Base-by-base conservation (phyloP, 2,113 vertebrate species). In the Psophia crepitans region DNA sequence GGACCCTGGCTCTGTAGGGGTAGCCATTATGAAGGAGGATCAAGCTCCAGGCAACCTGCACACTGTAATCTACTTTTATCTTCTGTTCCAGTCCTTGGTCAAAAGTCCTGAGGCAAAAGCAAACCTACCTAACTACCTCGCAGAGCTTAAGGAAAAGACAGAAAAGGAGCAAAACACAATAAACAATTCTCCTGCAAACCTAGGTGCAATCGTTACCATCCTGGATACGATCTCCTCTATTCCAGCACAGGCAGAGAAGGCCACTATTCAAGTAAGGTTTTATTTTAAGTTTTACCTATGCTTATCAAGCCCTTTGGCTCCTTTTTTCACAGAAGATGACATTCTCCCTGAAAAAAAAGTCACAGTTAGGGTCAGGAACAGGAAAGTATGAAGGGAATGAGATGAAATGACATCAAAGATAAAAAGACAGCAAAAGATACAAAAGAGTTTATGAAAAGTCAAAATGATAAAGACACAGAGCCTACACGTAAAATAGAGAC, bases 81-180 rank as follows among this genome's bases (percentile, higher is more conserved):
- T 97, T 96, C 64, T 51, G 49, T 96, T 89, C 54, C 87, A 98
- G 98, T 39, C 88, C 64, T 96, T 98, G 96, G 60, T 96, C 81
- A 92, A 63, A 41, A 96, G 97, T 64, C 98, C 98, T 2, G 49
- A 66, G 0, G 64, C 92, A 88, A 91, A 90, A 43, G 16, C 35
- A 56, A 21, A 87, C 2, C 87, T 98, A 33, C 90, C 96, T 4
- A 1, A 0, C 2, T 98, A 97, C 91, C 97, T 98, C 44, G 33
- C 0, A 56, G 8, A 39, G 17, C 96, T 98, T 75, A 87, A 68
- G 1, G 0, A 73, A 2, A 57, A 60, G 13, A 84, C 89, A 30
- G 6, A 0, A 70, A 20, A 53, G 1, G 71, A 89, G 44, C 18
- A 95, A 63, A 39, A 18, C 14, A 60, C n/a, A 49, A 93, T 93